Conservation (phyloP, 1,140 invertebrate species). For the Neodiprion fabricii region DNA sequence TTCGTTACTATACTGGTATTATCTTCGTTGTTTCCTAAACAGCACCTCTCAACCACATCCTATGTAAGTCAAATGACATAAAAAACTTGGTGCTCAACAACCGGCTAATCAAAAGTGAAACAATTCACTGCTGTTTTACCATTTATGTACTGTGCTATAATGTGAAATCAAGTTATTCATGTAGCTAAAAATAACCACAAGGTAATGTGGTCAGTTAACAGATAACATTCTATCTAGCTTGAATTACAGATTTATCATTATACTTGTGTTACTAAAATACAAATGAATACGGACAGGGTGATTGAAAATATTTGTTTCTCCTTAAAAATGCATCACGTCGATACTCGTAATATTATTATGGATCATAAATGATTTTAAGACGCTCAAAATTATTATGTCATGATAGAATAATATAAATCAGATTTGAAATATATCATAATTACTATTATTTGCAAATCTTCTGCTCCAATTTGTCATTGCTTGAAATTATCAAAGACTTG, state of each 20-base stretch:
- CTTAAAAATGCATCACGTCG: too few relatives aligned
- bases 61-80: neutral
- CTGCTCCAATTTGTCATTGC: too few relatives aligned
- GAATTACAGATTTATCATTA: neutral
- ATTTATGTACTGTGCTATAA: neutral
- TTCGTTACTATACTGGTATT: neutral
- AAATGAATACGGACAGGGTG: too few relatives aligned
- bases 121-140: neutral
- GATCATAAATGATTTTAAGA: too few relatives aligned
- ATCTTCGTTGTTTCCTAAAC: neutral
- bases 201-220: neutral
- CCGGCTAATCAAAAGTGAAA: neutral
- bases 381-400: too few relatives aligned
- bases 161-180: neutral
- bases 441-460: too few relatives aligned
- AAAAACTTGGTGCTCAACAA: neutral
- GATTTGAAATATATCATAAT: too few relatives aligned
- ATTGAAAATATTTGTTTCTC: too few relatives aligned
- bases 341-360: too few relatives aligned
- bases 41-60: neutral
- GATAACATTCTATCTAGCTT: conserved; percentile 1
- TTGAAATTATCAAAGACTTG: too few relatives aligned
- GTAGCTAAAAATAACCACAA: neutral
- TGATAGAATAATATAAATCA: too few relatives aligned
- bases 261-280: neutral